Base-by-base conservation (phyloP, 1,140 invertebrate species). In the Hormaphis cornu region DNA sequence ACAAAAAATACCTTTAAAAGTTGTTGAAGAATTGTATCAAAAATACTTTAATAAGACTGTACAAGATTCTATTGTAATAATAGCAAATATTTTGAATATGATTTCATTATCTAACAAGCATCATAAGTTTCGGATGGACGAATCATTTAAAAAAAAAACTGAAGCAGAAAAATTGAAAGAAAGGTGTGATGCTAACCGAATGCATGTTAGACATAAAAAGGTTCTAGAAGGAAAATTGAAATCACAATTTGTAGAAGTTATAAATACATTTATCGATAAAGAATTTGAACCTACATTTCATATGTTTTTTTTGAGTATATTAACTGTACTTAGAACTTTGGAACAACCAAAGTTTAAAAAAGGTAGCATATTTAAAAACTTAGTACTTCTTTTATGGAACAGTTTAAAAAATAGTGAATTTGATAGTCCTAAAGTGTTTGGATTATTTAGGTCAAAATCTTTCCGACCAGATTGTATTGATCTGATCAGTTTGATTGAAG, bases 141-240 rank as follows among this genome's bases (percentile, higher is more conserved):
- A 66, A 20, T 66, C 28, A 10, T 35, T 66, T 48, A 66, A 66
- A 22, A 66, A 66, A 20, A 66, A 5, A 50, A 35, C 26, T 35
- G 61, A 66, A 50, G 61, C 61, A 9, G 61, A 66, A 33, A 66
- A 66, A 66, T 28, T 66, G 4, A 66, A 66, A n/a, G 61, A 66
- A 48, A 44, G 61, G 14, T 48, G 44, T 24, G 61, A 66, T 48
- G 61, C 61, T 1, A 66, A 66, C 20, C 30, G 61, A 35, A 35
- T 50, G 20, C 61, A 66, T 6, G 5, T 7, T 3, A 48, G 44
- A 35, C 61, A 66, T 48, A 66, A 66, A 48, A 33, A 22, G n/a
- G 14, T 66, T 33, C 6, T 66, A n/a, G 61, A 66, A 22, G 1
- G n/a, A 16, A 44, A 66, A 16, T 33, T 66, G 5, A 66, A 50